Percentiles rank a stretch among this genome's conserved stretches.
phyloP scores from a whole-genome alignment of 2,797 vertebrate genomes.

The Percopsis omiscomaycus region DNA sequence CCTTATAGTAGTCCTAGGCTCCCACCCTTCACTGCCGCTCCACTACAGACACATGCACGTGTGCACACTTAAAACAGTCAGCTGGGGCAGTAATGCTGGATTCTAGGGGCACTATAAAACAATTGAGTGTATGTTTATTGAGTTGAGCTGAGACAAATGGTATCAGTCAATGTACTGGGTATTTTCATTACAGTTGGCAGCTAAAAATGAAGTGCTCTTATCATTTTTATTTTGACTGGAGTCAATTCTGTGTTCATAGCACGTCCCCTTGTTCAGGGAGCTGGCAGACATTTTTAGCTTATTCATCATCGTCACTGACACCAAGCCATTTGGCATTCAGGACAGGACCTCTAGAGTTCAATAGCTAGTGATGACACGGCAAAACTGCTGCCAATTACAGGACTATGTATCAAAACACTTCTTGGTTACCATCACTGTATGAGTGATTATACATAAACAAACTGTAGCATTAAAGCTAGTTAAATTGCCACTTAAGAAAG shows the following conservation, averaged over 20 bases:
- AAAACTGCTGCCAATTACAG: constrained; percentile 41
- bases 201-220: constrained; percentile 27
- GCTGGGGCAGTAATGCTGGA: too few relatives aligned
- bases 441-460: constrained; percentile 30
- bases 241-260: constrained; percentile 30
- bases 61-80: too few relatives aligned
- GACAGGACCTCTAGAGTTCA: constrained; percentile 33
- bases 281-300: constrained; percentile 43
- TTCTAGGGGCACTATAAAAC: too few relatives aligned
- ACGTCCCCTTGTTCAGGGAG: constrained; percentile 45
- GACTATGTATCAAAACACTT: constrained; percentile 26
- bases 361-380: constrained; percentile 36
- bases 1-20: too few relatives aligned
- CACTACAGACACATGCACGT: too few relatives aligned
- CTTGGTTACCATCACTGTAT: constrained; percentile 32
- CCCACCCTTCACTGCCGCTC: too few relatives aligned
- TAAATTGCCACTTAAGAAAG: constrained; percentile 14
- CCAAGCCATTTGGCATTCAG: constrained; percentile 26
- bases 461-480: constrained; percentile 18
- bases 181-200: too few relatives aligned
- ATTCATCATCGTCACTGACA: constrained; percentile 41
- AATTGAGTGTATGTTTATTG: too few relatives aligned
- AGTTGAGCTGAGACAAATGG: too few relatives aligned
- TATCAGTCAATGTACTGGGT: too few relatives aligned
- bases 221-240: constrained; percentile 38